These are phyloP conservation scores for Myotis pilosus DNA, from an alignment of 2,797 vertebrate species.

Conservation along the genomic window DNA sequence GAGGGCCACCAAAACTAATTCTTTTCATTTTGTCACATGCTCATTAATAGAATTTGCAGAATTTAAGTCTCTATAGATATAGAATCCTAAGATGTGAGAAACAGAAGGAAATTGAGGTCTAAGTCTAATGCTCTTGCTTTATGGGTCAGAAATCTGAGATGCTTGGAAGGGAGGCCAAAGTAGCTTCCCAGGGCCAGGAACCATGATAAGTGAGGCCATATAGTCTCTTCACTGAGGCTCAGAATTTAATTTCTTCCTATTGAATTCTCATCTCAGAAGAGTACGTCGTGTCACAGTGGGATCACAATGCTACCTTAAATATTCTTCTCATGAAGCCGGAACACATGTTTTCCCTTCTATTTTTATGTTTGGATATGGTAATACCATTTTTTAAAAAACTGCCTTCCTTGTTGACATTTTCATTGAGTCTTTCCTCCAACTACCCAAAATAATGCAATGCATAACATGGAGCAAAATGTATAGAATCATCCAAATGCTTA, in stretches of 20 bases:
- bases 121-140: background rate
- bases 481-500: slow-evolving; percentile 39
- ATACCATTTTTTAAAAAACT: background rate
- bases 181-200: background rate
- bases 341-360: background rate
- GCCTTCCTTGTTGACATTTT: slow-evolving; percentile 42
- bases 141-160: background rate
- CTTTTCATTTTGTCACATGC: background rate
- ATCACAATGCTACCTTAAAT: background rate
- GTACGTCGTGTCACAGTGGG: background rate
- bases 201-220: background rate
- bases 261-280: background rate
- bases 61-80: background rate
- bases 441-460: slow-evolving; percentile 53
- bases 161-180: background rate
- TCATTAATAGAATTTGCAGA: background rate
- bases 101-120: background rate
- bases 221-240: background rate
- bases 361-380: slow-evolving; percentile 41
- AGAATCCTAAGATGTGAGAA: background rate
- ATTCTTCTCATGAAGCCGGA: background rate
- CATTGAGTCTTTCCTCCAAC: slow-evolving; percentile 24
- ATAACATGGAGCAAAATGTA: slow-evolving; percentile 39
- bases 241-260: background rate
- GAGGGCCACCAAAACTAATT: background rate